Conservation (phyloP, 1,140 invertebrate genomes). For the Triops cancriformis region DNA sequence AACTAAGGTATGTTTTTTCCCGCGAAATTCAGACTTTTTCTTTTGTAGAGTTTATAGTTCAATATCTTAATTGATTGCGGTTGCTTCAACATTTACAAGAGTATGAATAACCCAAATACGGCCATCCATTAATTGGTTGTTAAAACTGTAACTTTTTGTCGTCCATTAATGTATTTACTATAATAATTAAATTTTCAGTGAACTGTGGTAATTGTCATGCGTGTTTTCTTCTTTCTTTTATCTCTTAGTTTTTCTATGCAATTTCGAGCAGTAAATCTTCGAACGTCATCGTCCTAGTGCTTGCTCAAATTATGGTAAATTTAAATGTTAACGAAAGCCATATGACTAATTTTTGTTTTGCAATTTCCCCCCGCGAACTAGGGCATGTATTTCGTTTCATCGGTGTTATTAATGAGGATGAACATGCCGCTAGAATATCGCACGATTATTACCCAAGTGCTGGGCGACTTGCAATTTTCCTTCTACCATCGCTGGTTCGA, state of each 20-base stretch:
- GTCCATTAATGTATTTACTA: too few species aligned
- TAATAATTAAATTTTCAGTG: too few species aligned
- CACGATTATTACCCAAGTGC: slow-evolving; percentile 92
- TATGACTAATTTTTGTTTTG: slow-evolving; percentile 34
- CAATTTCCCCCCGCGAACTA: too few species aligned
- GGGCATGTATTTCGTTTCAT: slow-evolving; percentile 99
- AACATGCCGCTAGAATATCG: slow-evolving; percentile 98
- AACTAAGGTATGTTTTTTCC: slow-evolving; percentile 81
- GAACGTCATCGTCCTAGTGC: slow-evolving; percentile 91
- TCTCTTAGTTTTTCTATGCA: slow-evolving; percentile 85
- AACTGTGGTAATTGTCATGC: too few species aligned
- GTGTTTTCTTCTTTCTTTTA: too few species aligned
- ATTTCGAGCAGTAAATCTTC: slow-evolving; percentile 99
- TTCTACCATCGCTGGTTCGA: slow-evolving; percentile 99
- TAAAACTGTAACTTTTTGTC: too few species aligned
- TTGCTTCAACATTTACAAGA: too few species aligned
- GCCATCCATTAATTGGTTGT: too few species aligned
- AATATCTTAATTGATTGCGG: too few species aligned
- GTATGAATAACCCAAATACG: too few species aligned
- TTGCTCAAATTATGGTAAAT: slow-evolving; percentile 95
- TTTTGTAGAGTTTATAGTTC: too few species aligned
- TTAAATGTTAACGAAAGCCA: background rate
- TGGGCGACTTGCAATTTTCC: slow-evolving; percentile 96
- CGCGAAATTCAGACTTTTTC: too few species aligned
- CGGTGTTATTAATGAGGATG: slow-evolving; percentile 95